Percentiles rank a stretch among this genome's conserved stretches.
phyloP scores from a whole-genome alignment of 1,140 invertebrate species.

The Drosophila baimaii region DNA sequence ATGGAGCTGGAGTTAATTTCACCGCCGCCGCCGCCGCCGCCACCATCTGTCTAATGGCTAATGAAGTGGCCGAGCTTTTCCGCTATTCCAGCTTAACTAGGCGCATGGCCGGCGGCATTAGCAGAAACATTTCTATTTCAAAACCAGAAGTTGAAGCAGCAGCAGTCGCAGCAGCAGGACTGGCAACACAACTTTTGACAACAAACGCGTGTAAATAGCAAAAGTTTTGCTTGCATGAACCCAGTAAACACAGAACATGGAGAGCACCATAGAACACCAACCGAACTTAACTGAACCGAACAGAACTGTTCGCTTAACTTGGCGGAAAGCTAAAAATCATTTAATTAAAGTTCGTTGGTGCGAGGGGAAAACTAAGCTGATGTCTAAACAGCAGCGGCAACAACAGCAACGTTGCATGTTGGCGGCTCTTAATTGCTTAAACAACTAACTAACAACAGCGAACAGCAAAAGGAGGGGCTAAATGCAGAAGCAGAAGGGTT shows the following conservation, averaged over 20 bases:
- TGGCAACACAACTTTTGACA: conserved; percentile 53
- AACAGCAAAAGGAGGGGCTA: conserved; percentile 22
- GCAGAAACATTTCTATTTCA: conserved; percentile 26
- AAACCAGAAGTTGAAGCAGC: conserved; percentile 2
- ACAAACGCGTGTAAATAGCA: conserved; percentile 75
- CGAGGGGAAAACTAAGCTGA: conserved; percentile 20
- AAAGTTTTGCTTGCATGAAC: conserved; percentile 67
- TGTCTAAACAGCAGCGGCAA: conserved; percentile 29
- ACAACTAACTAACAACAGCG: conserved; percentile 72
- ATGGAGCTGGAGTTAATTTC: conserved; percentile 16
- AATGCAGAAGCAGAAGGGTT: not conserved
- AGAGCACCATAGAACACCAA: conserved; percentile 11
- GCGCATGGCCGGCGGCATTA: conserved; percentile 22
- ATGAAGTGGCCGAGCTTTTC: conserved; percentile 39
- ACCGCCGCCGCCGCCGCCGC: not conserved
- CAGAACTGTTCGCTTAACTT: conserved; percentile 59
- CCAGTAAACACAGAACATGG: conserved; percentile 26
- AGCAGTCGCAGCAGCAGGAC: not conserved
- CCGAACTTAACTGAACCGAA: conserved; percentile 26
- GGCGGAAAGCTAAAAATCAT: conserved; percentile 70
- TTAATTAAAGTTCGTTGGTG: conserved; percentile 68
- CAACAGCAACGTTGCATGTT: conserved; percentile 58
- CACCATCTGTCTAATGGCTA: conserved; percentile 33
- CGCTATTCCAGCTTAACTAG: conserved; percentile 24
- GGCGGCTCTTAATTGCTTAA: conserved; percentile 71